Evolutionary conservation across 2,888 invertebrate species (phyloP).

Genomic region (Peribatodes rhomboidaria): DNA sequence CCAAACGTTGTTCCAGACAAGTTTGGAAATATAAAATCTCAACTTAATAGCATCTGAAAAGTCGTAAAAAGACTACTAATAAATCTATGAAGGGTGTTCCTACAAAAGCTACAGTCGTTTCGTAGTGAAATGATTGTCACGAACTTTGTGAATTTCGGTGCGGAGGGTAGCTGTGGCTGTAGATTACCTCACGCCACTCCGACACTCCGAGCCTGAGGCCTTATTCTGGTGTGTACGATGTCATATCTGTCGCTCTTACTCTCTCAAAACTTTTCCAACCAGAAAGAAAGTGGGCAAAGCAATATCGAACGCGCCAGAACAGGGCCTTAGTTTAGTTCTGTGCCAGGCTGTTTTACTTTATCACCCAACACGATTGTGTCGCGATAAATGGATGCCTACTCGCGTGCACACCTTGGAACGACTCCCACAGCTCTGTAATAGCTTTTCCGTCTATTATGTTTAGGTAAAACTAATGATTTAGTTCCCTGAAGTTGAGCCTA

Average conservation of each 20-base stretch:
- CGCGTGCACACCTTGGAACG: conserved; percentile 55
- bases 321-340: conserved; percentile 63
- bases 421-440: conserved; percentile 42
- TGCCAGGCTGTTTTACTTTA: conserved; percentile 72
- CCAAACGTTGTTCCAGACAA: conserved; percentile 29
- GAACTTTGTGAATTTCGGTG: conserved; percentile 48
- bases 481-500: conserved; percentile 17
- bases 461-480: conserved; percentile 26
- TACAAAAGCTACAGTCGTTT: conserved; percentile 52
- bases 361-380: conserved; percentile 63
- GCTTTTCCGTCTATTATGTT: conserved; percentile 29
- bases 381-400: conserved; percentile 59
- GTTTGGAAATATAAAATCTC: conserved; percentile 26
- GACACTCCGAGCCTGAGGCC: conserved; percentile 52
- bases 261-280: no score
- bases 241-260: no score
- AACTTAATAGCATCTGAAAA: conserved; percentile 40
- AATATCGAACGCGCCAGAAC: no score
- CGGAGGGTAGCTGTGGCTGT: conserved; percentile 48
- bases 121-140: conserved; percentile 55
- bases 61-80: conserved; percentile 46
- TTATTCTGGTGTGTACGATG: no score
- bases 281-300: no score
- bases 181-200: conserved; percentile 66
- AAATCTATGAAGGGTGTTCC: conserved; percentile 42